Percentiles rank a stretch among this genome's conserved stretches.
phyloP scores from a whole-genome alignment of 2,113 vertebrate genomes.

The Prionailurus viverrinus region DNA sequence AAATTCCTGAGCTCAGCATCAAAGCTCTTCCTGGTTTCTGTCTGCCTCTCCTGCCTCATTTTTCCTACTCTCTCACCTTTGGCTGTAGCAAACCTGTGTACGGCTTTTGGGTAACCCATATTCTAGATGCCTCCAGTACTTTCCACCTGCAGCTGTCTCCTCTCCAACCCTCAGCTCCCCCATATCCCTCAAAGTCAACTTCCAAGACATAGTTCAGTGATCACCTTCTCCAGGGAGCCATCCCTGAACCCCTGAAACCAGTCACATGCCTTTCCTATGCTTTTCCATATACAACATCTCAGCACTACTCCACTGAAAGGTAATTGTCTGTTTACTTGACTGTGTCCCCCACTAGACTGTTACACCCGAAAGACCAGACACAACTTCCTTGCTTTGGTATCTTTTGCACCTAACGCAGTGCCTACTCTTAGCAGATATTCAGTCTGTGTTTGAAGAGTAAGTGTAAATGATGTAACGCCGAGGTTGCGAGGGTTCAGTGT shows the following conservation, averaged over 20 bases:
- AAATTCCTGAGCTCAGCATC: not conserved
- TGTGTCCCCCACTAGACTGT: not conserved
- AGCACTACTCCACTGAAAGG: not conserved
- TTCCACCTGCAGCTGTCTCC: not conserved
- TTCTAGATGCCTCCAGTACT: not conserved
- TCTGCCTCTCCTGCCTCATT: not conserved
- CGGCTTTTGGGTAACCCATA: not conserved
- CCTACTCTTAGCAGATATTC: not conserved
- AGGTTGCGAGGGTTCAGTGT: not conserved
- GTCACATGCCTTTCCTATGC: not conserved
- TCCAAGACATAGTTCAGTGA: not conserved
- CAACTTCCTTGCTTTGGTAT: too few relatives aligned
- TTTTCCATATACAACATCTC: not conserved
- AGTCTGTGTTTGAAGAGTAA: not conserved
- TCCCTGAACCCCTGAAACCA: not conserved
- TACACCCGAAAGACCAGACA: not conserved
- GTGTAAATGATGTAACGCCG: not conserved
- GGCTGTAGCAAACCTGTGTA: not conserved
- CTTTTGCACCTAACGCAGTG: not conserved
- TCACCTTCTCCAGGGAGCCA: not conserved
- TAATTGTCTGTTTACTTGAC: not conserved
- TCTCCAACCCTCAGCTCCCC: not conserved
- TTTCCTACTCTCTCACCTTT: not conserved
- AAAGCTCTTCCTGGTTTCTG: too few relatives aligned
- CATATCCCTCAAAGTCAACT: not conserved